These are phyloP conservation scores for Drosophila robusta DNA, from an alignment of 2,888 invertebrate genomes.

Conservation along the genomic window DNA sequence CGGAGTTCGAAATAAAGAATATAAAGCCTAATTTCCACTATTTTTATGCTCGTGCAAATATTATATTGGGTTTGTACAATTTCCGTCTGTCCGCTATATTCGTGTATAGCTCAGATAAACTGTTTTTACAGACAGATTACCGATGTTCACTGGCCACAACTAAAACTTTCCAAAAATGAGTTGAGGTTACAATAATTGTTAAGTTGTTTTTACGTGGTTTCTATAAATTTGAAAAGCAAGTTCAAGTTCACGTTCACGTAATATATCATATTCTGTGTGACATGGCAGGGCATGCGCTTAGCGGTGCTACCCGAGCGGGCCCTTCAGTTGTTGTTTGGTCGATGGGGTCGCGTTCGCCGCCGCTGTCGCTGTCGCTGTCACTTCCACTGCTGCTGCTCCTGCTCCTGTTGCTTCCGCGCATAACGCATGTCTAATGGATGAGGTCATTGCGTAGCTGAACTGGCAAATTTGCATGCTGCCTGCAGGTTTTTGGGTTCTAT, in stretches of 20 bases:
- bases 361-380: background rate
- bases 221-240: too few species aligned
- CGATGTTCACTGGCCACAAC: too few species aligned
- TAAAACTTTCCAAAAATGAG: too few species aligned
- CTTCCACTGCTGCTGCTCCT: background rate
- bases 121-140: background rate
- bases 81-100: too few species aligned
- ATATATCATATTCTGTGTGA: background rate
- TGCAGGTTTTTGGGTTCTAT: slow-evolving; percentile 41
- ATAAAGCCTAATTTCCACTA: too few species aligned
- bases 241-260: too few species aligned
- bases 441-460: slow-evolving; percentile 65
- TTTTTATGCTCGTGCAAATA: too few species aligned
- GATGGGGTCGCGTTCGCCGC: slow-evolving; percentile 15
- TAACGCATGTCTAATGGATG: slow-evolving; percentile 45
- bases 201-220: too few species aligned
- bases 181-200: too few species aligned
- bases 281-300: slow-evolving; percentile 1
- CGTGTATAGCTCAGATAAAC: too few species aligned
- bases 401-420: slow-evolving; percentile 48
- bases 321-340: slow-evolving; percentile 32
- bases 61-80: too few species aligned
- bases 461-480: slow-evolving; percentile 41
- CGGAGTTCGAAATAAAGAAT: too few species aligned
- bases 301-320: background rate